Evolutionary conservation across 2,113 vertebrate genomes (phyloP).

Genomic region (Halichoerus grypus): DNA sequence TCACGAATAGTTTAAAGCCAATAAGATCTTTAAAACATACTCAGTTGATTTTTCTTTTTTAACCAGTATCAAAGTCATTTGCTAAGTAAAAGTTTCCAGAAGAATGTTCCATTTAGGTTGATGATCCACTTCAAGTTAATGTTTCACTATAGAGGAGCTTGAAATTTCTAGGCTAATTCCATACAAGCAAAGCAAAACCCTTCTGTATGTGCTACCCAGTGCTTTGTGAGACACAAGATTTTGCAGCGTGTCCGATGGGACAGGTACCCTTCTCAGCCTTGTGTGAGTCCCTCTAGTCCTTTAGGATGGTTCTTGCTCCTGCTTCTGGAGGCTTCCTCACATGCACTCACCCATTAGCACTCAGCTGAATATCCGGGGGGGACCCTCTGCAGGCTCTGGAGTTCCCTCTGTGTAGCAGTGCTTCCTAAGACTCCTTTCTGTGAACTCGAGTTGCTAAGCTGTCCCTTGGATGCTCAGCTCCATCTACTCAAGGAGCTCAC

Average conservation of each 20-base stretch:
- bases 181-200: not conserved
- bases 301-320: not conserved
- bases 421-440: not conserved
- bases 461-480: not conserved
- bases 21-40: not conserved
- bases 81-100: not conserved
- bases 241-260: not conserved
- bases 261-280: not conserved
- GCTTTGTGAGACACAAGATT: not conserved
- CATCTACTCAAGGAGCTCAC: not conserved
- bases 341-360: not conserved
- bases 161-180: not conserved
- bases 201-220: not conserved
- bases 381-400: not conserved
- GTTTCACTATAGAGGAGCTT: not conserved
- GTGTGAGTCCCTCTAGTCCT: not conserved
- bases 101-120: not conserved
- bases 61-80: not conserved
- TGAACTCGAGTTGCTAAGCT: rapidly evolving
- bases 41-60: not conserved
- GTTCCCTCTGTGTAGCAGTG: rapidly evolving
- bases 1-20: not conserved
- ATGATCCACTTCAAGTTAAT: not conserved
- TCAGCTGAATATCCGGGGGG: too few relatives aligned
- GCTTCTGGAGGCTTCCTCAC: not conserved